Conservation (phyloP, 1,140 invertebrate species). For the Thaumatotibia leucotreta region DNA sequence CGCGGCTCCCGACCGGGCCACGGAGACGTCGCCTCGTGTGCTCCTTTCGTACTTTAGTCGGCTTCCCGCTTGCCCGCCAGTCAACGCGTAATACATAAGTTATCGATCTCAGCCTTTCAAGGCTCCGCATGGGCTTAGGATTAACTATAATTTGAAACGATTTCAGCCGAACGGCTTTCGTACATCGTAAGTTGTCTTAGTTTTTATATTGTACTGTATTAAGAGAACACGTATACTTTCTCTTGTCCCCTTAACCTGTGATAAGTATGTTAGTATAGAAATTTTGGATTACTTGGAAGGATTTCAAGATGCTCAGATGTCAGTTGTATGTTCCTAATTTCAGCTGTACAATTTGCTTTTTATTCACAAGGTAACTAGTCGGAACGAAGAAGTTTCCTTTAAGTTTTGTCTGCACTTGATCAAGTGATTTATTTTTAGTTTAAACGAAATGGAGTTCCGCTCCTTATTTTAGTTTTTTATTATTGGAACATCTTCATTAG, state of each 20-base stretch:
- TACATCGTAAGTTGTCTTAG: conserved; percentile 65
- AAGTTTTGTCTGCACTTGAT: conserved; percentile 41
- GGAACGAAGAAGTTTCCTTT: conserved; percentile 37
- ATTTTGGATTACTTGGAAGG: conserved; percentile 59
- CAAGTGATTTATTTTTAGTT: conserved; percentile 54
- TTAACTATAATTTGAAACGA: conserved; percentile 51
- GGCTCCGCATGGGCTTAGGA: conserved; percentile 58
- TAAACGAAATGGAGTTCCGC: conserved; percentile 27
- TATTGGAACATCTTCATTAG: conserved; percentile 24
- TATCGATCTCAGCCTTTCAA: conserved; percentile 67
- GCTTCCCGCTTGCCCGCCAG: conserved; percentile 53
- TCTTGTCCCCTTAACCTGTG: conserved; percentile 76
- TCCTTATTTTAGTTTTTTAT: conserved; percentile 30
- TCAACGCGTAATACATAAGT: conserved; percentile 62
- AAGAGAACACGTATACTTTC: conserved; percentile 72
- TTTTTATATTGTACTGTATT: conserved; percentile 52
- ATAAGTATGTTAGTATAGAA: conserved; percentile 73
- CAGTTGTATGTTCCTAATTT: conserved; percentile 69
- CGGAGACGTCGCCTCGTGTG: conserved; percentile 32
- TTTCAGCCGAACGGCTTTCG: conserved; percentile 28
- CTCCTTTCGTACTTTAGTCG: conserved; percentile 32
- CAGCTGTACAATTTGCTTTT: conserved; percentile 64
- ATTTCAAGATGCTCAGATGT: conserved; percentile 65
- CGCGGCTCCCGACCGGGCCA: conserved; percentile 25
- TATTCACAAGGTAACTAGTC: conserved; percentile 58